phyloP scores from a whole-genome alignment of 2,888 invertebrate genomes.

The Myopa testacea region DNA sequence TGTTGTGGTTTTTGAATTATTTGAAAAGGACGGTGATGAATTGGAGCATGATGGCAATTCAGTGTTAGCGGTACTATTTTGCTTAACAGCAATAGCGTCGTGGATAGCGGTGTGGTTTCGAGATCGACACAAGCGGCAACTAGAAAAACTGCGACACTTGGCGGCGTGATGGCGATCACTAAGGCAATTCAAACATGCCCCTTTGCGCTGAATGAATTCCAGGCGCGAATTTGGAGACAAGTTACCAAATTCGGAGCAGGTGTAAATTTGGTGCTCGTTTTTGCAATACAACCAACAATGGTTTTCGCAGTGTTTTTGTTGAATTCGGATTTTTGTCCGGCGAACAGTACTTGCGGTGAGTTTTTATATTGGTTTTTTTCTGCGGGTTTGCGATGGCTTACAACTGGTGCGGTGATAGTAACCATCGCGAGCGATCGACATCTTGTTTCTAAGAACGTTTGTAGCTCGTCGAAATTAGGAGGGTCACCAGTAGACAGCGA shows the following conservation, averaged over 20 bases:
- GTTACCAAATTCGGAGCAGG: not conserved
- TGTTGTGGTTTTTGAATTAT: not conserved
- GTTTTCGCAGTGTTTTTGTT: not conserved
- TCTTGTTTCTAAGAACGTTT: not conserved
- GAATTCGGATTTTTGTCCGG: not conserved
- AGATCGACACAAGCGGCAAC: not conserved
- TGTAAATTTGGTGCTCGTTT: not conserved
- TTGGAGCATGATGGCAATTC: not conserved
- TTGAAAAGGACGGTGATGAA: not conserved
- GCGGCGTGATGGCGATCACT: not conserved
- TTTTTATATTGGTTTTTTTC: conserved; percentile 24
- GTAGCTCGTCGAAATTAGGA: not conserved
- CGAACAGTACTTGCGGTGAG: not conserved
- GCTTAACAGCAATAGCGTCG: not conserved
- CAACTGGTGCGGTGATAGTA: not conserved
- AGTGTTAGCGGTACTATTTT: not conserved
- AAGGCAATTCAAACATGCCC: conserved; percentile 2
- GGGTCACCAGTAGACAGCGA: not conserved
- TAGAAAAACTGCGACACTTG: conserved; percentile 4
- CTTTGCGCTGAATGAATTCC: not conserved
- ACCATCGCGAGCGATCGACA: not conserved
- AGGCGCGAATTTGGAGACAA: not conserved
- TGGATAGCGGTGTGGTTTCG: not conserved
- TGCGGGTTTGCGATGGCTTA: conserved; percentile 16
- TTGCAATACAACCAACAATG: not conserved